Evolutionary conservation across 2,888 invertebrate species (phyloP), one percentile per base, ranked within the genome.

Genomic region (Biston betularia): DNA sequence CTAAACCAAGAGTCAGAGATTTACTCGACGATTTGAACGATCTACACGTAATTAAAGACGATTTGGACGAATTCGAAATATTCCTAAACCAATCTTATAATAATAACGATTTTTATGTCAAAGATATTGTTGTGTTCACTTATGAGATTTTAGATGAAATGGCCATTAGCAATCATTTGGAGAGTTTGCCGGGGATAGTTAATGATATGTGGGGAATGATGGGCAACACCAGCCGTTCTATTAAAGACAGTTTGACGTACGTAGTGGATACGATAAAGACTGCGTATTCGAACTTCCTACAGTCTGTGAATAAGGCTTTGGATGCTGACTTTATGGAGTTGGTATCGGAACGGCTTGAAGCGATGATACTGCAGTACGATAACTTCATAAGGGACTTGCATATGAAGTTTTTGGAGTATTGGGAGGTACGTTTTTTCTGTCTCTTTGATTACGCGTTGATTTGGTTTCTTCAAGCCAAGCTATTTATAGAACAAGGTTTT

Each of bases 131-230:
- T 0, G 95, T 95, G 65, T 95, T 96, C 65, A 95, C 96, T 0
- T 90, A 96, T 46, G 95, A 95, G 58, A 94, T 97, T 1, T 88
- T 97, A 50, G 97, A 98, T 75, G 97, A 98, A 82, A 93, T 97
- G 82, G 96, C 97, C 0, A 94, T 97, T 54, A 94, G 96, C 65
- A 95, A 96, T 68, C 97, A 97, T 81, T 95, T 97, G 74, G 96
- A 97, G 76, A 96, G 96, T 0, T 81, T 97, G 58, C 97, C 97
- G 0, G 96, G 96, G 54, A 97, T 97, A 34, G 94, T 97, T 0
- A 96, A 96, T 55, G 97, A 97, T 84, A 95, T 97, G 80, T 97
- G 97, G 97, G 96, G 97, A 6, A 95, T 97, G 76, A 97, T 97
- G 97, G 97, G 97, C 0, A 97, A 97, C 61, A 97, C 97, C 0